These are phyloP conservation scores for Catalaphyllia jardinei DNA, from an alignment of 64 coral and sea anemone species.

Conservation along the genomic window DNA sequence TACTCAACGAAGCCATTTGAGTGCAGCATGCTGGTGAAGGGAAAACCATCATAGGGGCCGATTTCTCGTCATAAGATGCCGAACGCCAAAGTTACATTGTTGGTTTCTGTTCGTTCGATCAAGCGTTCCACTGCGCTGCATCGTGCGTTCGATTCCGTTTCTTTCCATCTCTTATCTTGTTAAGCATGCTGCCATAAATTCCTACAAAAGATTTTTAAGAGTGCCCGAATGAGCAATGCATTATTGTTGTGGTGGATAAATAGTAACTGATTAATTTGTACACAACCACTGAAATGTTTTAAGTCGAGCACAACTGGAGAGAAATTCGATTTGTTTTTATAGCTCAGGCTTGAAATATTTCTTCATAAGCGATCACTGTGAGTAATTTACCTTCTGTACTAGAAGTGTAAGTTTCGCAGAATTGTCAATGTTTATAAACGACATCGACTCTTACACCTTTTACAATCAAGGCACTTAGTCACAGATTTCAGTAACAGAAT, in stretches of 20 bases:
- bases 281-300: neutral
- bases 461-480: neutral
- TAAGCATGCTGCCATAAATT: neutral
- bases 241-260: constrained; percentile 29
- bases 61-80: neutral
- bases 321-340: neutral
- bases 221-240: neutral
- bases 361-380: neutral
- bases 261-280: constrained; percentile 20
- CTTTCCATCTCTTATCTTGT: neutral
- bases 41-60: constrained; percentile 7
- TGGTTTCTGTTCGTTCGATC: constrained; percentile 18
- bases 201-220: neutral
- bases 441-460: neutral
- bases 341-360: neutral
- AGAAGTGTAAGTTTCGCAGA: neutral
- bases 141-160: neutral
- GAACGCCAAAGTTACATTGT: neutral
- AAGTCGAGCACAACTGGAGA: neutral
- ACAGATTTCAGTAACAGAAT: neutral
- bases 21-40: neutral
- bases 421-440: neutral
- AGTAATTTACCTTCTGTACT: neutral
- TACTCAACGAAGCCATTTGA: neutral
- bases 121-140: neutral